A percentile compares a stretch with the other conserved stretches of the same genome.
Evolutionary conservation across 1,140 invertebrate genomes (phyloP).

Genomic region (Saccostrea echinata): DNA sequence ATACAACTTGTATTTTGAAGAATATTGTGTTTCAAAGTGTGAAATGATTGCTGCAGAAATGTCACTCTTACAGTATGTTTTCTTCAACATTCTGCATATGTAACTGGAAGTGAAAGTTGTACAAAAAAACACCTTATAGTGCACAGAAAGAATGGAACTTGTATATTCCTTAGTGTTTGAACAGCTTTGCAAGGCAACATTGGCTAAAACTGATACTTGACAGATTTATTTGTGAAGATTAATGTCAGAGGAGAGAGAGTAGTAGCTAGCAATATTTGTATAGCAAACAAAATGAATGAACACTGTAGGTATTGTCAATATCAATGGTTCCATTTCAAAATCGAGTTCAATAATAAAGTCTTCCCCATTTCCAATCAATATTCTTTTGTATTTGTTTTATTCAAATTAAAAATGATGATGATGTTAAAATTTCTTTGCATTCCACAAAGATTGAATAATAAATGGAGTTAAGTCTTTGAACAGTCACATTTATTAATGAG

Average conservation of each 20-base stretch:
- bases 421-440: background rate
- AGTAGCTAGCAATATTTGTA: conserved; percentile 3
- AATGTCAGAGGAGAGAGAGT: conserved; percentile 3
- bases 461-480: background rate
- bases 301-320: conserved; percentile 18
- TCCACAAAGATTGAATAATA: background rate
- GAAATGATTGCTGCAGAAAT: too few relatives aligned
- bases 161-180: background rate
- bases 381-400: background rate
- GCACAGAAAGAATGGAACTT: background rate
- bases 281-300: background rate
- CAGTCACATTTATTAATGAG: background rate
- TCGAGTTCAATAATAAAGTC: background rate
- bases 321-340: conserved; percentile 3
- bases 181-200: background rate
- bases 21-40: too few relatives aligned
- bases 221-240: background rate
- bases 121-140: too few relatives aligned
- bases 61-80: too few relatives aligned
- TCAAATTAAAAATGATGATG: background rate
- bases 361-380: background rate
- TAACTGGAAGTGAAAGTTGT: too few relatives aligned
- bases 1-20: too few relatives aligned
- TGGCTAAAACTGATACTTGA: background rate
- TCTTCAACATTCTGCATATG: too few relatives aligned